Evolutionary conservation across 2,113 vertebrate genomes (phyloP), one percentile per base, ranked within the genome.

Genomic region (Eubucco bourcierii): DNA sequence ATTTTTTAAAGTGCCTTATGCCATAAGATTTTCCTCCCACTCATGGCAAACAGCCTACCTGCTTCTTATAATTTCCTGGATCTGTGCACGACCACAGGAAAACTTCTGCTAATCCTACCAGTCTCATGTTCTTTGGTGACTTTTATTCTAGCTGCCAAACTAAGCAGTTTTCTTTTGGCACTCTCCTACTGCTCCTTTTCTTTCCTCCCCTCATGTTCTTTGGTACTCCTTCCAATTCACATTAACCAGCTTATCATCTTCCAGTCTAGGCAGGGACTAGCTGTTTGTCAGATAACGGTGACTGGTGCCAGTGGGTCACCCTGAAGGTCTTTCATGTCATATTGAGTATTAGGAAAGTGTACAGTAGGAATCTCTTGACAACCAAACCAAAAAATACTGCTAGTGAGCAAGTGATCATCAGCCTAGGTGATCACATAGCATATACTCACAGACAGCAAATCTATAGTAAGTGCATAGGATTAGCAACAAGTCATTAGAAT

Each of bases 61-160:
- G 90, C 95, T 97, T 96, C 95, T 96, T 95, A 93, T 90, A 94
- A 96, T 96, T 97, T 96, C 95, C 95, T 95, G 95, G 94, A 95
- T 92, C 90, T 89, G 87, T 93, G 88, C 53, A 87, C 24, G 63
- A 95, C 96, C 95, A 89, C 94, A 97, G 96, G 94, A 97, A 96
- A 96, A 95, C 90, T 93, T 94, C 94, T 95, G 90, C 96, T 96
- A 96, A 96, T 95, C 93, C 95, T 96, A 87, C 95, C 86, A 96
- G 94, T 93, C 91, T 96, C 90, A 83, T 95, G 95, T 95, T 96
- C 95, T 96, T 96, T 95, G 91, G 95, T 56, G 90, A 90, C 91
- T 95, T 96, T 94, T 93, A 91, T 96, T 81, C 90, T 81, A 93
- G 78, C 76, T 94, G 96, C 95, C 96, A 97, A 97, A 94, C 94